phyloP scores from a whole-genome alignment of 2,113 vertebrate species.

The Syngnathus typhle region DNA sequence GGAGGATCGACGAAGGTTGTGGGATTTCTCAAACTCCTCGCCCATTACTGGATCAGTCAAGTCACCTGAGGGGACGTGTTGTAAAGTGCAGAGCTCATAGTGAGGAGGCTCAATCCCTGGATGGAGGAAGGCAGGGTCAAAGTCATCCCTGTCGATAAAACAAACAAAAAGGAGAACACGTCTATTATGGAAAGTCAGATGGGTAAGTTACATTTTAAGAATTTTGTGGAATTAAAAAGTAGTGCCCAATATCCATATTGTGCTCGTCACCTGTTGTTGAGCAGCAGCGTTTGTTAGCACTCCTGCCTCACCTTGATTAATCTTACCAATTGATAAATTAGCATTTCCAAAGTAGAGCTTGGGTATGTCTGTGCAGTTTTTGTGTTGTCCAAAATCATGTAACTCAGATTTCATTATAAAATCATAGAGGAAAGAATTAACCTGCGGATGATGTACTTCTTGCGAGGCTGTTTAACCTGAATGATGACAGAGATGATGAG shows the following conservation, averaged over 20 bases:
- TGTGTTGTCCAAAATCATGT: not conserved
- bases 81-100: constrained; percentile 92
- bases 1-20: constrained; percentile 85
- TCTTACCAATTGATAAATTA: no score
- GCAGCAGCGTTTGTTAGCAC: no score
- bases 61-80: constrained; percentile 78
- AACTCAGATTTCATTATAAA: not conserved
- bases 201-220: no score
- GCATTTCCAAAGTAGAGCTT: no score
- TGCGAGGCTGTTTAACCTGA: constrained; percentile 96
- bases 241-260: no score
- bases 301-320: no score
- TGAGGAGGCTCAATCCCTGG: constrained; percentile 93
- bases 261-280: no score
- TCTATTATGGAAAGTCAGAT: no score
- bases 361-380: not conserved
- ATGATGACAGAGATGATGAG: constrained; percentile 89
- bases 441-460: constrained; percentile 90
- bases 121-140: constrained; percentile 89
- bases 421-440: constrained; percentile 10
- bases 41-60: constrained; percentile 78
- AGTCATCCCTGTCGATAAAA: constrained; percentile 75
- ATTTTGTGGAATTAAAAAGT: no score
- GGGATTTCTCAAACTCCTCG: constrained; percentile 88
- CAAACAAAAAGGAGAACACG: not conserved